These are phyloP conservation scores for Pentalonia nigronervosa DNA, from an alignment of 1,140 invertebrate species.

Conservation along the genomic window DNA sequence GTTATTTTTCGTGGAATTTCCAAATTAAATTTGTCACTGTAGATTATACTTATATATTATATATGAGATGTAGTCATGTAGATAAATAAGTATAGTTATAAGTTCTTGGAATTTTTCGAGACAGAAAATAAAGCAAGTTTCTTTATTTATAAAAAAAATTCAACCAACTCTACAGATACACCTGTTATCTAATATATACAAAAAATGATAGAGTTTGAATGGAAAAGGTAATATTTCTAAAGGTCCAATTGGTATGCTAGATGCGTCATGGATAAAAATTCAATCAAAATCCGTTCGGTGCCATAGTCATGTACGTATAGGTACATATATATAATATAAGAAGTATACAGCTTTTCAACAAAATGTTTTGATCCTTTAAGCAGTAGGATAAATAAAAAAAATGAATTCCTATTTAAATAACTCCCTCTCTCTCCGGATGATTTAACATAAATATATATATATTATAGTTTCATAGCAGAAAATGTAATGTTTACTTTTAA, in stretches of 20 bases:
- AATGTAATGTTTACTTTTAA: constrained; percentile 13
- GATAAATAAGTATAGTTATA: background rate
- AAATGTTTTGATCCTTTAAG: constrained; percentile 45
- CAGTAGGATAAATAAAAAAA: constrained; percentile 6
- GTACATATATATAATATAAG: background rate
- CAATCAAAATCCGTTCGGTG: constrained; percentile 37
- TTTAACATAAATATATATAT: constrained; percentile 24
- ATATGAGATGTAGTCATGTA: no score
- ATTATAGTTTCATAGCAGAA: background rate
- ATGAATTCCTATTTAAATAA: constrained; percentile 27
- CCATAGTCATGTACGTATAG: background rate
- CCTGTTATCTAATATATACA: constrained; percentile 1
- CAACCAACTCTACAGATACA: background rate
- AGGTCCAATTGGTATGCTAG: constrained; percentile 46
- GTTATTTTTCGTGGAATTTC: background rate
- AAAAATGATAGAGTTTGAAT: background rate
- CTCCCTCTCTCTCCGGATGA: background rate
- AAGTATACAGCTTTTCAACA: background rate
- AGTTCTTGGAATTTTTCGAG: background rate
- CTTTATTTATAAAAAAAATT: background rate
- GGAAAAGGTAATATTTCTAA: constrained; percentile 9
- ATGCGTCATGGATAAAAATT: constrained; percentile 27
- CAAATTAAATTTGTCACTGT: constrained; percentile 1
- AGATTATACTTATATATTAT: background rate
- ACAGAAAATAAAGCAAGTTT: background rate